Evolutionary conservation across 2,797 vertebrate genomes (phyloP).

Genomic region (Limnodromus scolopaceus): DNA sequence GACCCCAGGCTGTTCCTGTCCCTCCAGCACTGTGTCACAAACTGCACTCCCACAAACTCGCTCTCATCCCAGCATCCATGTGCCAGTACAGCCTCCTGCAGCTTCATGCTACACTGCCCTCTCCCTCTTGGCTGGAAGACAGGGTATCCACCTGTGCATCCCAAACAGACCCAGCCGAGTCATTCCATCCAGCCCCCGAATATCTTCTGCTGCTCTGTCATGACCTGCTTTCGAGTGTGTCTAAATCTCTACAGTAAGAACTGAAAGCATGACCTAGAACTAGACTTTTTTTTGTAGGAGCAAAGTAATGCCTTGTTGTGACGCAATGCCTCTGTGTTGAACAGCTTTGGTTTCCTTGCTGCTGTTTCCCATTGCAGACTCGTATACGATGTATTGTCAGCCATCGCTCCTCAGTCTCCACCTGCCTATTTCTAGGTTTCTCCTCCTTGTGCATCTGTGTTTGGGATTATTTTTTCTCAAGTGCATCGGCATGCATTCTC

Average conservation of each 20-base stretch:
- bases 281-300: not conserved
- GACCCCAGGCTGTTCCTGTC: not conserved
- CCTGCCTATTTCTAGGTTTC: slow-evolving; percentile 69
- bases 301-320: slow-evolving; percentile 51
- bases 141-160: not conserved
- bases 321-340: slow-evolving; percentile 62
- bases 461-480: slow-evolving; percentile 69
- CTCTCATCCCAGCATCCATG: slow-evolving; percentile 60
- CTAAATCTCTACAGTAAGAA: not conserved
- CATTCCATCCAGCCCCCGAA: slow-evolving; percentile 34
- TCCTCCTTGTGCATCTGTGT: slow-evolving; percentile 72
- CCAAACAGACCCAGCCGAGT: not conserved
- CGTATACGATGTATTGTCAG: slow-evolving; percentile 63
- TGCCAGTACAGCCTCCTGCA: slow-evolving; percentile 46
- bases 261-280: slow-evolving; percentile 43
- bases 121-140: not conserved
- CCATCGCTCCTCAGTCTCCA: slow-evolving; percentile 72
- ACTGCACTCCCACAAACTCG: slow-evolving; percentile 64
- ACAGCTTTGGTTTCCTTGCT: slow-evolving; percentile 71
- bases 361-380: slow-evolving; percentile 71
- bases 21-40: slow-evolving; percentile 62
- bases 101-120: slow-evolving; percentile 45
- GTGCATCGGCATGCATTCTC: slow-evolving; percentile 63
- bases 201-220: slow-evolving; percentile 33
- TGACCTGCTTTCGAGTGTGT: slow-evolving; percentile 50